Conservation (phyloP, 2,113 vertebrate species). For the Esox niger region DNA sequence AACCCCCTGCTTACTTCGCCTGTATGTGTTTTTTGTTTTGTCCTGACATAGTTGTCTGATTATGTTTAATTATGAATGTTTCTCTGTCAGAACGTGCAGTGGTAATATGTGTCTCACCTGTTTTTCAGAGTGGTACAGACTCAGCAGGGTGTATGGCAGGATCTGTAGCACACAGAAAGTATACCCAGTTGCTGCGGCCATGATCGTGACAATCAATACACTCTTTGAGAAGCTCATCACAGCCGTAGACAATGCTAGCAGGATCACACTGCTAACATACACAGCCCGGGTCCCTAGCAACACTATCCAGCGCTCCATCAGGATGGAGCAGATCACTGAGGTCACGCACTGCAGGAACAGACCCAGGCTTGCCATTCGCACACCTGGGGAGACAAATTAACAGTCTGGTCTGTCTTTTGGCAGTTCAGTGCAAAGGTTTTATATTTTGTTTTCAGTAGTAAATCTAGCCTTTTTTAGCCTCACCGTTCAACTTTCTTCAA, state of each 20-base stretch:
- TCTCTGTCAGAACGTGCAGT: neutral
- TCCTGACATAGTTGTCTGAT: too few relatives aligned
- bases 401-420: too few relatives aligned
- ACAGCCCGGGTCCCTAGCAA: constrained; percentile 70
- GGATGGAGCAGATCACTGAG: constrained; percentile 79
- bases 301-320: constrained; percentile 82
- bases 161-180: constrained; percentile 84
- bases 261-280: constrained; percentile 77
- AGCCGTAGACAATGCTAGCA: constrained; percentile 72
- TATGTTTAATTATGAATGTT: neutral
- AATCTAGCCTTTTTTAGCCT: too few relatives aligned
- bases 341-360: constrained; percentile 85
- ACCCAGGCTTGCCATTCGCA: constrained; percentile 84
- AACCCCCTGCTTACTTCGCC: too few relatives aligned
- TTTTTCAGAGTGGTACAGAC: constrained; percentile 82
- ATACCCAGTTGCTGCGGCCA: constrained; percentile 77
- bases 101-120: constrained; percentile 69
- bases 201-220: constrained; percentile 73
- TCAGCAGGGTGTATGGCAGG: constrained; percentile 82
- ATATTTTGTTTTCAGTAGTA: too few relatives aligned
- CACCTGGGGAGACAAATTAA: constrained; percentile 69
- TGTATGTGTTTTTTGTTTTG: too few relatives aligned
- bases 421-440: too few relatives aligned
- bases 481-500: too few relatives aligned
- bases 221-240: constrained; percentile 81